These are phyloP conservation scores for Helostoma temminkii DNA, from an alignment of 2,797 vertebrate species.

Conservation along the genomic window DNA sequence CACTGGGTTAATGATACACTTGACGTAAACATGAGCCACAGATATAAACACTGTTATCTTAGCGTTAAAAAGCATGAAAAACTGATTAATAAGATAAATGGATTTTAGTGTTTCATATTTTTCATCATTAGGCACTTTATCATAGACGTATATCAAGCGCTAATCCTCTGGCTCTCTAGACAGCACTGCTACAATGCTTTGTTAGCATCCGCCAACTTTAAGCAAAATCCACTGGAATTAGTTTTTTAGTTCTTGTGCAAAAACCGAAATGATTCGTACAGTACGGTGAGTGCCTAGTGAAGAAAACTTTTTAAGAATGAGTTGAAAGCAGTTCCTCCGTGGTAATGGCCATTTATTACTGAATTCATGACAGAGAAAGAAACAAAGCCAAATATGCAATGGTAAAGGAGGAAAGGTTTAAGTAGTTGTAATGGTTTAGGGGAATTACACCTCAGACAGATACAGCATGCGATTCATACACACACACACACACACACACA, in stretches of 20 bases:
- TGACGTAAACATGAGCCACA: neutral
- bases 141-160: neutral
- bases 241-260: neutral
- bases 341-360: constrained; percentile 12
- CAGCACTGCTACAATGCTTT: neutral
- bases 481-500: too few relatives aligned
- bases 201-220: neutral
- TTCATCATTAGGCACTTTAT: constrained; percentile 35
- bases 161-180: neutral
- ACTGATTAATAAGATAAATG: constrained; percentile 1
- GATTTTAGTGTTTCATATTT: neutral
- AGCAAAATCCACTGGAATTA: too few relatives aligned
- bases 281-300: constrained; percentile 25
- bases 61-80: constrained; percentile 8
- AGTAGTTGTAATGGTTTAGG: constrained; percentile 5
- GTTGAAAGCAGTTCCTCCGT: constrained; percentile 72
- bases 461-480: neutral
- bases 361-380: neutral
- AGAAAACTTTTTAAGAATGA: constrained; percentile 38
- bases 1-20: constrained; percentile 7
- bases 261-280: neutral
- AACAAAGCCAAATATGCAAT: too few relatives aligned
- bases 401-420: too few relatives aligned
- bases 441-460: neutral
- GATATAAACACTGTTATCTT: neutral